Base-by-base conservation (phyloP, 2,797 vertebrate genomes). In the Dryobates pubescens region DNA sequence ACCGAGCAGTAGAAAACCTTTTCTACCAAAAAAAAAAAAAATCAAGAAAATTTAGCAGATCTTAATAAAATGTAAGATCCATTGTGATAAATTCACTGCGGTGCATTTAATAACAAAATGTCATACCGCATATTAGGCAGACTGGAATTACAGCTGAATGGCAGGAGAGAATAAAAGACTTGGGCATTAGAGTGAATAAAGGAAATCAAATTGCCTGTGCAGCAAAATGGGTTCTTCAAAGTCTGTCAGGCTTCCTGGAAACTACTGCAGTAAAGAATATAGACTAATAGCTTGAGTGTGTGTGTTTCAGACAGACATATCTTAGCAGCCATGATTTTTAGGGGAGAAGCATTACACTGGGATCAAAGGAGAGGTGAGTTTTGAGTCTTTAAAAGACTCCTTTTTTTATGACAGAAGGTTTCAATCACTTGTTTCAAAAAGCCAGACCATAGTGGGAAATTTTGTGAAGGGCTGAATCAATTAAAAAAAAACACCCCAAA, bases 301-400 rank as follows among this genome's bases (percentile, higher is more conserved):
- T 59, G 10, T 76, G 6, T 78, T 87, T 75, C 61, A 88, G 54
- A 54, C 38, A 86, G 59, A 26, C 9, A 29, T 91, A 57, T 65
- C 45, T 91, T 86, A 94, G 71, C 57, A 81, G 73, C 49, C 17
- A 3, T 68, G n/a, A 67, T 76, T 93, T 93, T 88, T 61, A 78
- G 43, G 56, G 23, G 49, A 81, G 53, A 88, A 78, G 16, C 5
- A 8, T 72, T 51, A 72, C 54, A 20, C n/a, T 75, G 34, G 34
- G 7, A 72, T 80, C 29, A 82, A 88, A 91, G 29, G 7, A 69
- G 3, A 12, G 43, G 27, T 82, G 71, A 41, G 6, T 73, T 88
- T 75, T 82, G 61, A 79, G 19, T 62, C 68, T 30, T 90, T 67
- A 63, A 88, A 69, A 83, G 6, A 26, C 19, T 38, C 13, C 19